phyloP scores from a whole-genome alignment of 2,113 vertebrate genomes.

The Hippocampus comes region DNA sequence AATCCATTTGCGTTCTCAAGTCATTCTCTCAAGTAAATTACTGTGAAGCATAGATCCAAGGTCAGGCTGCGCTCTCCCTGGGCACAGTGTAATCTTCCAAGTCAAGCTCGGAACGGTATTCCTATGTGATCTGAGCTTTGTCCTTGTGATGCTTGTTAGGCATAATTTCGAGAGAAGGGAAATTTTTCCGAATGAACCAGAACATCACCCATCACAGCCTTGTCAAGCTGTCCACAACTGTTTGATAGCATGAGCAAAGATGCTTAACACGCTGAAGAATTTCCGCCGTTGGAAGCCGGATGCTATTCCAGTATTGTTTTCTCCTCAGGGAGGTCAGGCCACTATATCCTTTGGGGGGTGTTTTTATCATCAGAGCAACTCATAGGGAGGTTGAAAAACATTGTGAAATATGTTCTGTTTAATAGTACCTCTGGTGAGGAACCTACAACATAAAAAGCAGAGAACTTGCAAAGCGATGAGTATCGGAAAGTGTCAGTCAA shows the following conservation, averaged over 20 bases:
- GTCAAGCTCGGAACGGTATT: background rate
- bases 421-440: conserved; percentile 5
- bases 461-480: conserved; percentile 1
- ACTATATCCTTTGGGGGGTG: conserved; percentile 22
- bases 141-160: background rate
- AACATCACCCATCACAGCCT: background rate
- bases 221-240: conserved; percentile 17
- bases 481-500: conserved; percentile 11
- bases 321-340: conserved; percentile 40
- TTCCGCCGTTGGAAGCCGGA: conserved; percentile 41
- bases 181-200: conserved; percentile 15
- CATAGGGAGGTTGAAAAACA: conserved; percentile 9
- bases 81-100: conserved; percentile 4
- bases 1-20: background rate
- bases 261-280: conserved; percentile 52
- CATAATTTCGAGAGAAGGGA: conserved; percentile 3
- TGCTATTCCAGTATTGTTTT: conserved; percentile 39
- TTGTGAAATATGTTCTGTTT: conserved; percentile 16
- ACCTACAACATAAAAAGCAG: background rate
- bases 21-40: conserved; percentile 1
- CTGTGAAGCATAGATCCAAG: background rate
- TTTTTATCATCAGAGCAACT: conserved; percentile 24
- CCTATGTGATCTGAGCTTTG: conserved; percentile 2
- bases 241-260: conserved; percentile 39
- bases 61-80: conserved; percentile 13